phyloP scores from a whole-genome alignment of 2,888 invertebrate genomes.

The Mimumesa dahlbomi region DNA sequence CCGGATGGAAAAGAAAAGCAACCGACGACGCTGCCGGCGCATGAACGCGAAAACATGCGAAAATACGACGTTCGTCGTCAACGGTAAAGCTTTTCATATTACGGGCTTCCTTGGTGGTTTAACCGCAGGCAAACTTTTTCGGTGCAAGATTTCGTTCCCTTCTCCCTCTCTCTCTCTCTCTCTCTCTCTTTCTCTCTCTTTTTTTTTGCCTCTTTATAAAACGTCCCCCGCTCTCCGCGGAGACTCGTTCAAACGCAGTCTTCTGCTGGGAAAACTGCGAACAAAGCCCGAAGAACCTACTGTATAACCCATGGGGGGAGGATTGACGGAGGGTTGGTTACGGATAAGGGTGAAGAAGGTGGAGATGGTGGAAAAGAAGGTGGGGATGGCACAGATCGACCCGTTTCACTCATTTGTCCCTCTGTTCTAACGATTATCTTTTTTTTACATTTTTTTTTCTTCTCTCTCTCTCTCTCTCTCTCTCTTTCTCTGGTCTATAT shows the following conservation, averaged over 20 bases:
- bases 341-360: too few relatives aligned
- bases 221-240: not conserved
- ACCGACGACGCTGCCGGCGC: not conserved
- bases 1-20: not conserved
- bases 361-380: too few relatives aligned
- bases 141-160: slow-evolving; percentile 10
- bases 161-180: too few relatives aligned
- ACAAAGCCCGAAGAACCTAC: slow-evolving; percentile 38
- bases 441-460: not conserved
- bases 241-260: slow-evolving; percentile 10
- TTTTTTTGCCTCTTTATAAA: not conserved
- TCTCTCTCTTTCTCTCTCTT: too few relatives aligned
- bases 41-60: not conserved
- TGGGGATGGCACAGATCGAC: slow-evolving; percentile 33
- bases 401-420: slow-evolving; percentile 18
- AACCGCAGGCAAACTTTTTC: slow-evolving; percentile 26
- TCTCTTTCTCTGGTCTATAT: too few relatives aligned
- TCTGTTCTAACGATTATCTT: slow-evolving; percentile 6
- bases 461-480: too few relatives aligned
- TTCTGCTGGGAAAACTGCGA: slow-evolving; percentile 15
- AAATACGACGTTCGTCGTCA: slow-evolving; percentile 1
- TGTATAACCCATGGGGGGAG: too few relatives aligned
- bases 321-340: too few relatives aligned
- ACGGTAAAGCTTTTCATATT: not conserved
- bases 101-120: slow-evolving; percentile 7